Evolutionary conservation across 2,888 invertebrate species (phyloP).

Genomic region (Euphydryas editha): DNA sequence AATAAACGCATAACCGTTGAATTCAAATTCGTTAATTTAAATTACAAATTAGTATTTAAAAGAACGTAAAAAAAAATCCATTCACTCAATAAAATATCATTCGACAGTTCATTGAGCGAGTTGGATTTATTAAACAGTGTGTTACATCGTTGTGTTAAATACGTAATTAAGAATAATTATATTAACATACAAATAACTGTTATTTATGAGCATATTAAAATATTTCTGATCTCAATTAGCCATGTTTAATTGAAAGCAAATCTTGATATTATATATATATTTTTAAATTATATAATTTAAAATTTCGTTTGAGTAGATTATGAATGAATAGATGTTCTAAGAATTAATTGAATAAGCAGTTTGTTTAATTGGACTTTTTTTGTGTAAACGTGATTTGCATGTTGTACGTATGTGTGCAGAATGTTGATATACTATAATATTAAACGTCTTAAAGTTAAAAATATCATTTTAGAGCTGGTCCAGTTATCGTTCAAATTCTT

Average conservation of each 20-base stretch:
- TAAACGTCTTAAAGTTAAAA: no score
- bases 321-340: not conserved
- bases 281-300: slow-evolving; percentile 4
- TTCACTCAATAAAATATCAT: not conserved
- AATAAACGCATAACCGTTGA: not conserved
- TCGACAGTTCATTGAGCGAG: slow-evolving; percentile 1
- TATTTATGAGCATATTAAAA: slow-evolving; percentile 30
- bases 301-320: not conserved
- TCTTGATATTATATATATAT: slow-evolving; percentile 10
- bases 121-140: slow-evolving; percentile 1
- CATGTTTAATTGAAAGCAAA: slow-evolving; percentile 18
- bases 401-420: no score
- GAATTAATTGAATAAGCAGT: no score
- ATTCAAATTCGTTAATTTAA: not conserved
- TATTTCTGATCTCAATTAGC: slow-evolving; percentile 27
- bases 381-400: no score
- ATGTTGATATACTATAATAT: no score
- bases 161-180: slow-evolving; percentile 28
- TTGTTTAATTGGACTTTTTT: no score
- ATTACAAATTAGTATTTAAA: slow-evolving; percentile 1
- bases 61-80: not conserved
- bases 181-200: slow-evolving; percentile 25
- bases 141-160: slow-evolving; percentile 10
- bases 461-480: no score
- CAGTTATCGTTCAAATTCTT: no score